Base-by-base conservation (phyloP, 2,888 invertebrate species). In the Gastrophysa polygoni region DNA sequence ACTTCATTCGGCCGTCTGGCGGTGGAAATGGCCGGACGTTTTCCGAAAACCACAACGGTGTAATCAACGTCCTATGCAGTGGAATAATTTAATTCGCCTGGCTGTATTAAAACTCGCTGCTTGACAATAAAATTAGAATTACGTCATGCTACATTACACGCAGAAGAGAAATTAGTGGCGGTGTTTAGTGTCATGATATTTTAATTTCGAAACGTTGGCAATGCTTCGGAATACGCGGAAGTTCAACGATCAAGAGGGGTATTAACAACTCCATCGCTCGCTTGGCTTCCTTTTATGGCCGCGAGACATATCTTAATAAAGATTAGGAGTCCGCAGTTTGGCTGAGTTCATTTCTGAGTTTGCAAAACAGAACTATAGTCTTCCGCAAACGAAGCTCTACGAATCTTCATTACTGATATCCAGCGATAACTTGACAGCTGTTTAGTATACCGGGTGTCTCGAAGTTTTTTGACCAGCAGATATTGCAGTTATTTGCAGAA, bases 101-200 rank as follows among this genome's bases (percentile, higher is more conserved):
- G 58, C 59, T 34, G 64, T 66, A 69, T 68, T 69, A 67, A 66
- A 69, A 68, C 67, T 68, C 63, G 61, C 64, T 60, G 63, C 64
- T 71, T 66, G 69, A 71, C 68, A 71, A 71, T 69, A 71, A 69
- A 71, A 71, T 68, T 68, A 63, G 61, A 67, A 71, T 68, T 68
- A 71, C 63, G 68, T 69, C 59, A 66, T 68, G 60, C 57, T 68
- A 71, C 71, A 71, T 71, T 71, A 69, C 67, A 56, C 60, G 50
- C 59, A 57, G 56, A 62, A 61, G 63, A 61, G 68, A 68, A 70
- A 70, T 70, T 69, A 69, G 68, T 65, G 49, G 57, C 43, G 59
- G 68, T 67, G 52, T 66, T 68, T 68, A 64, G 57, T 57, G 63
- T 48, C 58, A 61, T 64, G 64, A 68, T 67, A 61, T 68, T 68